phyloP scores from a whole-genome alignment of 37 sponge, comb jelly and placozoan genomes.

The Hexactinellida sp. region DNA sequence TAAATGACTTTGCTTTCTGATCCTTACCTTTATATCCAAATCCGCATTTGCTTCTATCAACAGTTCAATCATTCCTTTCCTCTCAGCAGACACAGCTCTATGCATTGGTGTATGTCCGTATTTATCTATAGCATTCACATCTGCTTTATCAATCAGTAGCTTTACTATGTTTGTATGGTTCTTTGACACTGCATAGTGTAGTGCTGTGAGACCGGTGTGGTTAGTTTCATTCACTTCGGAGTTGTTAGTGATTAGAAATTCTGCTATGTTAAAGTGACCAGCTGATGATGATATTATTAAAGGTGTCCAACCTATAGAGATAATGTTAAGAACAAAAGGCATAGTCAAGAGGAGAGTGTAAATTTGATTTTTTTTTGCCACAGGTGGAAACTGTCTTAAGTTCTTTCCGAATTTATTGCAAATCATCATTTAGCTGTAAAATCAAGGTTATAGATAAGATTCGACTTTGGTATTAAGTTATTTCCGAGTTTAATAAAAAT shows the following conservation, averaged over 20 bases:
- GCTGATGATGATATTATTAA: neutral
- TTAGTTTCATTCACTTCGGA: neutral
- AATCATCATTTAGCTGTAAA: too few species aligned
- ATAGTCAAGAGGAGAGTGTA: too few species aligned
- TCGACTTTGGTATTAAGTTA: too few species aligned
- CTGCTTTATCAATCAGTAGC: neutral
- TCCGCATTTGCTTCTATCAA: neutral
- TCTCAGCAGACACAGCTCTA: conserved; percentile 6
- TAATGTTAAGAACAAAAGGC: too few species aligned
- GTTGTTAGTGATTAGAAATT: neutral
- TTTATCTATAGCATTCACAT: neutral
- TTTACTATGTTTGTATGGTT: neutral
- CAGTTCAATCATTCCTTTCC: neutral
- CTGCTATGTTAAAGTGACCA: neutral
- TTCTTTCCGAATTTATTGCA: too few species aligned
- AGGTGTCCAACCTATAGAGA: neutral
- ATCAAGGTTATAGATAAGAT: too few species aligned
- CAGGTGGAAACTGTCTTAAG: too few species aligned
- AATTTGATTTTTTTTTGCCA: too few species aligned
- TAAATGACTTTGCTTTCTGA: too few species aligned
- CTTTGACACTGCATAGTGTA: conserved; percentile 4
- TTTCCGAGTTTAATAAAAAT: too few species aligned
- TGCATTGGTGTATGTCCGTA: neutral
- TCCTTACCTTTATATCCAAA: conserved; percentile 8
- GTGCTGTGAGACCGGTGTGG: neutral